Percentiles rank a stretch among this genome's conserved stretches.
phyloP scores from a whole-genome alignment of 2,888 invertebrate genomes.

The Celastrina argiolus region DNA sequence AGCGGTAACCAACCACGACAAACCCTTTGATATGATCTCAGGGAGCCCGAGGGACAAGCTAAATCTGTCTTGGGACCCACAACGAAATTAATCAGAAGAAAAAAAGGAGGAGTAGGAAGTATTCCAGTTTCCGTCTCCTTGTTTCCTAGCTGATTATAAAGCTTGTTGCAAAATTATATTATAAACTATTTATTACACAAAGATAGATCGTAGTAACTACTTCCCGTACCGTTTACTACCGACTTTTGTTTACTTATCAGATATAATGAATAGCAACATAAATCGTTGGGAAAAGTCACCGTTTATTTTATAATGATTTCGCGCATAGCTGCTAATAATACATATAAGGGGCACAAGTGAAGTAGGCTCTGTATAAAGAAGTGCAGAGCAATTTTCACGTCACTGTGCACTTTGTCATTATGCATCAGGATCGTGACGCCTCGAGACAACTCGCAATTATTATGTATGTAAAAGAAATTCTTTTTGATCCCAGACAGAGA shows the following conservation, averaged over 20 bases:
- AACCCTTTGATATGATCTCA: no score
- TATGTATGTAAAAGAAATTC: constrained; percentile 77
- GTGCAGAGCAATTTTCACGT: constrained; percentile 73
- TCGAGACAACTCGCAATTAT: constrained; percentile 76
- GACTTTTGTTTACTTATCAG: constrained; percentile 17
- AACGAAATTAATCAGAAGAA: no score
- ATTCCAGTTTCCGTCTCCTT: no score
- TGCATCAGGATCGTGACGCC: constrained; percentile 76
- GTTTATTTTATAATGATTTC: constrained; percentile 25
- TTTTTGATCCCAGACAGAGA: constrained; percentile 57
- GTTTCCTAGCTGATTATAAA: no score
- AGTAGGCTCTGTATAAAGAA: constrained; percentile 42
- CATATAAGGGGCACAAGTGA: constrained; percentile 33
- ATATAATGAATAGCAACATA: constrained; percentile 17
- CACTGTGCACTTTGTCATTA: constrained; percentile 76
- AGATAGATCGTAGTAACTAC: not conserved
- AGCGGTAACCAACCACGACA: no score
- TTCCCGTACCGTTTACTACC: not conserved
- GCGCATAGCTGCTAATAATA: constrained; percentile 33
- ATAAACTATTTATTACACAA: not conserved
- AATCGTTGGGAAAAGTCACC: constrained; percentile 13
- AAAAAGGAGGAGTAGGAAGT: no score
- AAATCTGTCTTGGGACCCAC: no score
- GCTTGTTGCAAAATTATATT: not conserved
- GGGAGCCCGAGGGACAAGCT: no score